Conservation (phyloP, 1,140 invertebrate species). For the Drosophila murphyi region DNA sequence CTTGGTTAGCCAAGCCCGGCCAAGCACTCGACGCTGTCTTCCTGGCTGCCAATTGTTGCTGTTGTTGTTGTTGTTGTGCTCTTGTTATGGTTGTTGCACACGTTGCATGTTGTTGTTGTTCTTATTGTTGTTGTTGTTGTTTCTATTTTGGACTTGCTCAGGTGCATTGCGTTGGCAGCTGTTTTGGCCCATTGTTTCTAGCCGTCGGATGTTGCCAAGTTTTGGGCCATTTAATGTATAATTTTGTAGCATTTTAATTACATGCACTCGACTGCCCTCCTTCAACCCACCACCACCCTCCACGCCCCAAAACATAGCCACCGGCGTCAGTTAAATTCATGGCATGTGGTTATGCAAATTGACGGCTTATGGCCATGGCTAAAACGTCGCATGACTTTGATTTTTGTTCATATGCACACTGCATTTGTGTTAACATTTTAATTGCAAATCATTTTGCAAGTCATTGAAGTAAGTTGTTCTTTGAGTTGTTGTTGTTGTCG, state of each 20-base stretch:
- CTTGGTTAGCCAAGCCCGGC: slow-evolving; percentile 75
- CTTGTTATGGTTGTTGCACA: too few relatives aligned
- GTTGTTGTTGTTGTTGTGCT: slow-evolving; percentile 10
- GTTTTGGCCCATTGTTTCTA: slow-evolving; percentile 71
- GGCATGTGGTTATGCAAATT: slow-evolving; percentile 67
- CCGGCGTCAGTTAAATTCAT: slow-evolving; percentile 19
- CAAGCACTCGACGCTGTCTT: slow-evolving; percentile 56
- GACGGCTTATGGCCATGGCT: slow-evolving; percentile 46
- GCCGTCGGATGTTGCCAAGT: slow-evolving; percentile 75
- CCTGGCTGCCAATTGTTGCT: slow-evolving; percentile 32
- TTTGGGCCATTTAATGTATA: slow-evolving; percentile 77
- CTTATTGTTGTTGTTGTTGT: slow-evolving; percentile 29
- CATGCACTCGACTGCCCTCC: slow-evolving; percentile 30
- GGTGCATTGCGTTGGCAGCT: slow-evolving; percentile 71
- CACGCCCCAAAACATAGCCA: neutral
- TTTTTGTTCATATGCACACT: slow-evolving; percentile 58
- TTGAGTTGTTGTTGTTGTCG: neutral
- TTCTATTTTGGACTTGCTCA: slow-evolving; percentile 55
- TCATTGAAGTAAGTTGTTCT: neutral
- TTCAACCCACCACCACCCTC: neutral
- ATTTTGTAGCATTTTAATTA: slow-evolving; percentile 79
- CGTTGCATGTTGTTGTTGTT: slow-evolving; percentile 7
- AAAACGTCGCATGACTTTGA: slow-evolving; percentile 61
- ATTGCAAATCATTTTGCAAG: slow-evolving; percentile 49
- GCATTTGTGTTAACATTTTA: slow-evolving; percentile 57